A percentile compares a stretch with the other conserved stretches of the same genome.
These are phyloP conservation scores for Sebastes baramenuke DNA, from an alignment of 2,797 vertebrate species.

Conservation along the genomic window DNA sequence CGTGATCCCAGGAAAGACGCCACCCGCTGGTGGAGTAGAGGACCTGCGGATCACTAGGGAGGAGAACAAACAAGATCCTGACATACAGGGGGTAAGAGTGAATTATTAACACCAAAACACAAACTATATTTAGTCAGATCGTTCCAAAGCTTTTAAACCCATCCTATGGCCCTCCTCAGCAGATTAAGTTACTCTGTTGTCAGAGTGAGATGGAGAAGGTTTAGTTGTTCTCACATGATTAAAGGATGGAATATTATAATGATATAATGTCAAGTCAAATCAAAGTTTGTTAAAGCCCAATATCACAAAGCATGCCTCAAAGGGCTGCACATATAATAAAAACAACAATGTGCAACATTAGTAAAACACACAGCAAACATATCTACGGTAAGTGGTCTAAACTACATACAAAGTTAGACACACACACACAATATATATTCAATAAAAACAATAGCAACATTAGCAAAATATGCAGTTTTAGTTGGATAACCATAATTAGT, in stretches of 20 bases:
- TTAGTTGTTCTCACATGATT: neutral
- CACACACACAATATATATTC: too few relatives aligned
- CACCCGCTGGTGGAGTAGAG: constrained; percentile 80
- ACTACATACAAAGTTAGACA: too few relatives aligned
- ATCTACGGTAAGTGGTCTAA: too few relatives aligned
- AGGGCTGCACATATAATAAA: too few relatives aligned
- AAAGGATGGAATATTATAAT: neutral
- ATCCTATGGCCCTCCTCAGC: neutral
- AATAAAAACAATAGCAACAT: too few relatives aligned
- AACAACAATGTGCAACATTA: too few relatives aligned
- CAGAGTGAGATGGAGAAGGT: neutral
- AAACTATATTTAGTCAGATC: neutral
- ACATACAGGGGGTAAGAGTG: constrained; percentile 39
- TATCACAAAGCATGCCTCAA: too few relatives aligned
- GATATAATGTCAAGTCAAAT: neutral
- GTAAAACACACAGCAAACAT: too few relatives aligned
- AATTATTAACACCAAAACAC: neutral
- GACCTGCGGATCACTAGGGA: constrained; percentile 74
- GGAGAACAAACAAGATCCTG: constrained; percentile 71
- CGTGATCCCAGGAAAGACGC: constrained; percentile 85
- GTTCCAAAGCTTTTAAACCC: neutral
- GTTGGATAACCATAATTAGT: too few relatives aligned
- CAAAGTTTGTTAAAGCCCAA: too few relatives aligned
- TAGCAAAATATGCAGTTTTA: too few relatives aligned
- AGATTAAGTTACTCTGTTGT: neutral